Evolutionary conservation across 2,113 vertebrate species (phyloP).

Genomic region (Vanacampus margaritifer): DNA sequence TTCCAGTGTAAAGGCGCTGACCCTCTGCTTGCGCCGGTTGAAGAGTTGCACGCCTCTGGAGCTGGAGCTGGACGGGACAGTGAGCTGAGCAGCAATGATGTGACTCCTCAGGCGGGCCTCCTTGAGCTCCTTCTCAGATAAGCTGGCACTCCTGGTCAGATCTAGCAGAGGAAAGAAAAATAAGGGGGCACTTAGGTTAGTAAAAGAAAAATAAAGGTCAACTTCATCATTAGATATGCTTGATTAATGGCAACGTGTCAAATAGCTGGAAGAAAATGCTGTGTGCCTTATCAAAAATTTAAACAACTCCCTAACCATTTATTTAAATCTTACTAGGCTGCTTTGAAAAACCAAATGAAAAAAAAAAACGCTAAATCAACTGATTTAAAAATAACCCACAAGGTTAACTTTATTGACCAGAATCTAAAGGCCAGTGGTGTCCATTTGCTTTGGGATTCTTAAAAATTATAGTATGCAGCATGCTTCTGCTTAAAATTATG

Average conservation of each 20-base stretch:
- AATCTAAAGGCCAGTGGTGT: neutral
- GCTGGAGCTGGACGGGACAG: conserved; percentile 79
- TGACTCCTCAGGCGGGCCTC: conserved; percentile 85
- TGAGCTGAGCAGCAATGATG: conserved; percentile 89
- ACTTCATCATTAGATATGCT: neutral
- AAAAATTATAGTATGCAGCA: conserved; percentile 39
- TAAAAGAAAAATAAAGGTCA: conserved; percentile 3
- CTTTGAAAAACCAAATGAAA: neutral
- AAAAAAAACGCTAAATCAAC: neutral
- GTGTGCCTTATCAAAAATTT: conserved; percentile 7
- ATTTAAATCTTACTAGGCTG: conserved; percentile 36
- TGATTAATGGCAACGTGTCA: conserved; percentile 1
- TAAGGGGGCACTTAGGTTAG: conserved; percentile 15
- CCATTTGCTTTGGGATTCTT: conserved; percentile 6
- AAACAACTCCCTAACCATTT: conserved; percentile 34
- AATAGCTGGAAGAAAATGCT: conserved; percentile 2
- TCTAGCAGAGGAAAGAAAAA: conserved; percentile 64
- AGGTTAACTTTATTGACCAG: neutral
- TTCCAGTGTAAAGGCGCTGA: conserved; percentile 81
- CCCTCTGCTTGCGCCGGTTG: conserved; percentile 84
- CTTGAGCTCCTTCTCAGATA: conserved; percentile 88
- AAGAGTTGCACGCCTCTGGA: conserved; percentile 93
- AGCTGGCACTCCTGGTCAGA: conserved; percentile 80
- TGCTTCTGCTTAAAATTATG: conserved; percentile 46
- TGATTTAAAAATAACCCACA: neutral